phyloP scores from a whole-genome alignment of 2,888 invertebrate species.

The Dichetophora obliterata region DNA sequence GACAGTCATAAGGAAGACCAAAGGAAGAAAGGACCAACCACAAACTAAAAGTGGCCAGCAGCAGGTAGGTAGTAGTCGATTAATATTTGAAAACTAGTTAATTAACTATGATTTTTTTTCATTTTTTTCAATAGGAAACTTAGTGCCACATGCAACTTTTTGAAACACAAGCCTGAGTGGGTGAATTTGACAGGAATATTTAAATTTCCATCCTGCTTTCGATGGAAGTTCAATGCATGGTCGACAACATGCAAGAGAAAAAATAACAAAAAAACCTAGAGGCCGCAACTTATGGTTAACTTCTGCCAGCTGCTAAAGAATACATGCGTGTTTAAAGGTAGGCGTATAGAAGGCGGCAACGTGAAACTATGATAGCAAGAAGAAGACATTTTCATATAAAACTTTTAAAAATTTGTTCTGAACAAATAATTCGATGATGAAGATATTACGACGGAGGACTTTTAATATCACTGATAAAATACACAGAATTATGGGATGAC shows the following conservation, averaged over 20 bases:
- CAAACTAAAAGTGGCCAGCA: background rate
- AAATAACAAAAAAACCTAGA: background rate
- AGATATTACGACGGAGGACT: too few species aligned
- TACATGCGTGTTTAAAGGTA: too few species aligned
- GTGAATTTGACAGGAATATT: background rate
- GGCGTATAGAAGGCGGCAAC: too few species aligned
- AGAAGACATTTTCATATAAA: too few species aligned
- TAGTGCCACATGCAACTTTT: slow-evolving; percentile 8
- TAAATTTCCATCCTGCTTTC: background rate
- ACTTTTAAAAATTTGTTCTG: too few species aligned
- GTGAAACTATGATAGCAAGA: too few species aligned
- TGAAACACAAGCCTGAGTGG: background rate
- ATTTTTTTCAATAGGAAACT: background rate
- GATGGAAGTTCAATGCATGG: background rate
- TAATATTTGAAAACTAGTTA: slow-evolving; percentile 52
- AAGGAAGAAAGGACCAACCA: slow-evolving; percentile 1
- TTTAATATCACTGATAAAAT: too few species aligned
- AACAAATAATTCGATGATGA: too few species aligned
- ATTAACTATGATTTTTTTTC: slow-evolving; percentile 49
- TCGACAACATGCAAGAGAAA: background rate
- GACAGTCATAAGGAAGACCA: slow-evolving; percentile 1
- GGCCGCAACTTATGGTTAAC: too few species aligned
- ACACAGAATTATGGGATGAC: too few species aligned
- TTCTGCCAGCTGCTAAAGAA: too few species aligned
- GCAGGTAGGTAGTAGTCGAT: slow-evolving; percentile 40